phyloP scores from a whole-genome alignment of 2,888 invertebrate genomes.

The Volucella inanis region DNA sequence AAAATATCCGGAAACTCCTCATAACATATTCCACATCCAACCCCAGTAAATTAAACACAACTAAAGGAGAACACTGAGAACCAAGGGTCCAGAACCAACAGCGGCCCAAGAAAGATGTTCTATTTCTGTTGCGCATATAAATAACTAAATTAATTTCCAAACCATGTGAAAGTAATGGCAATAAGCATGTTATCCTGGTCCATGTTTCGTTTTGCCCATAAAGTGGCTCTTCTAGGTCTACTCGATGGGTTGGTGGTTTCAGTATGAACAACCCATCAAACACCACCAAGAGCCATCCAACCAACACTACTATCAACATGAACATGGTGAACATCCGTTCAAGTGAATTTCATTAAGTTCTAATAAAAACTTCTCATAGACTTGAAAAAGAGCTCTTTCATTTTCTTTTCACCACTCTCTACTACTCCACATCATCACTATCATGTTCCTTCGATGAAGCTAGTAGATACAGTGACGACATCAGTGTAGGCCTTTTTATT shows the following conservation, averaged over 20 bases:
- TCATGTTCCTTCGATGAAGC: not conserved
- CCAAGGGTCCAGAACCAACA: not conserved
- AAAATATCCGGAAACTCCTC: conserved; percentile 19
- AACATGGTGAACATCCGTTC: conserved; percentile 59
- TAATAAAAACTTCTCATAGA: conserved; percentile 70
- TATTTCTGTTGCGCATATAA: conserved; percentile 71
- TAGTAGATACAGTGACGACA: not conserved
- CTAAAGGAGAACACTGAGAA: not conserved
- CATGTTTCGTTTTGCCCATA: conserved; percentile 58
- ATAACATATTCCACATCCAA: conserved; percentile 51
- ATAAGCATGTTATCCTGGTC: conserved; percentile 65
- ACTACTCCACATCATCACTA: not conserved
- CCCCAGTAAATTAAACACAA: not conserved
- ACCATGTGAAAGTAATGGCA: conserved; percentile 73
- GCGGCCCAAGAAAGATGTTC: conserved; percentile 51
- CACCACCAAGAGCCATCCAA: not conserved
- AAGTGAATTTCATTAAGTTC: conserved; percentile 72
- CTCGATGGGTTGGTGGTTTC: conserved; percentile 29
- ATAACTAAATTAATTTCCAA: conserved; percentile 72
- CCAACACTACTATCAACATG: conserved; percentile 1
- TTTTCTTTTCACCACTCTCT: too few species aligned
- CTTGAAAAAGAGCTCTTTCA: conserved; percentile 44
- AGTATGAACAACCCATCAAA: not conserved
- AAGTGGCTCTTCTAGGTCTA: conserved; percentile 54
- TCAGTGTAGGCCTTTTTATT: conserved; percentile 52